Base-by-base conservation (phyloP, 2,888 invertebrate species). In the Philaethria dido region DNA sequence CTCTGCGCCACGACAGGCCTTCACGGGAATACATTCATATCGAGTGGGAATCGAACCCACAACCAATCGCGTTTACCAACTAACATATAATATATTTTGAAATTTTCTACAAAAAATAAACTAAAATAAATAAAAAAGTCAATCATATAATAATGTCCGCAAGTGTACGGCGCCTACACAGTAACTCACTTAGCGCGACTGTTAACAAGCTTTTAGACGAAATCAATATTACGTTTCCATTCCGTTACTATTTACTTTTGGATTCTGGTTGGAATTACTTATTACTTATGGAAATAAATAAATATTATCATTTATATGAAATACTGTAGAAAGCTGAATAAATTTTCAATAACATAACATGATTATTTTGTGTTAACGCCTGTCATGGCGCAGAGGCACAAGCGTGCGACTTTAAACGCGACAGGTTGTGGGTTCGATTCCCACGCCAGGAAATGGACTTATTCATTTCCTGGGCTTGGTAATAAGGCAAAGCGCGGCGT, bases 121-220 rank as follows among this genome's bases (percentile, higher is more conserved):
- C n/a, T n/a, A n/a, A n/a, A 18, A 47, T 29, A 60, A 45, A 44
- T 25, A 42, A n/a, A 59, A 13, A 60, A 18, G 33, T 13, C 47
- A 14, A 14, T 39, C 14, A 18, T 14, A 9, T 60, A 47, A 60
- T 60, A 61, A 52, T 55, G 62, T 44, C 57, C 57, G 50, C 22
- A 11, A 67, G 59, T 63, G 50, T 67, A 69, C 69, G 33, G 39
- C 29, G 65, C 57, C 63, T 63, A 78, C 78, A 79, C 75, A 75
- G 71, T 69, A 77, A 72, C 73, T 77, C 77, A 78, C 79, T 79
- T 77, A 77, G 72, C 70, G 69, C 72, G 42, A 65, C 64, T 73
- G 74, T 75, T 77, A 77, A 78, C 76, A 77, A 73, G 72, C 64
- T 70, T 55, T 68, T 66, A 66, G 63, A 63, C 52, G 66, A 44